Percentiles rank a stretch among this genome's conserved stretches.
These are phyloP conservation scores for Palythoa caribaeorum DNA, from an alignment of 92 coral and sea anemone genomes.

Conservation along the genomic window DNA sequence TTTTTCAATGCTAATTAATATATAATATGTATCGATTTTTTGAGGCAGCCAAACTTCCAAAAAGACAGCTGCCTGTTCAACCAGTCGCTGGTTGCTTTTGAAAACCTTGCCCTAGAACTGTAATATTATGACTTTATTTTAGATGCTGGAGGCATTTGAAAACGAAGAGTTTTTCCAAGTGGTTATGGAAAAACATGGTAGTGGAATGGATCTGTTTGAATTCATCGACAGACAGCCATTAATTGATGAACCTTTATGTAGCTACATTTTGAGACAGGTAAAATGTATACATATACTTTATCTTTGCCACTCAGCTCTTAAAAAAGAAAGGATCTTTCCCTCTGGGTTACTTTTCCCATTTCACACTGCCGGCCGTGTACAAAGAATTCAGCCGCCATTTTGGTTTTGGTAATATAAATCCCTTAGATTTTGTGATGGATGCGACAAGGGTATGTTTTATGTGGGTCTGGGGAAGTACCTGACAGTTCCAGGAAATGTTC, in stretches of 20 bases:
- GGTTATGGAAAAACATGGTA: constrained; percentile 98
- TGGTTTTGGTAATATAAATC: background rate
- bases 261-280: constrained; percentile 96
- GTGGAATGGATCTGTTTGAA: constrained; percentile 98
- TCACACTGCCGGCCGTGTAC: too few species aligned
- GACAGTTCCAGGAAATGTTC: too few species aligned
- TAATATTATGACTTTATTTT: background rate
- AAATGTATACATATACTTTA: background rate
- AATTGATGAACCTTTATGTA: constrained; percentile 88
- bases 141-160: constrained; percentile 97
- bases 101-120: too few species aligned
- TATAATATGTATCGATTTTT: too few species aligned
- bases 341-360: background rate
- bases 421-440: too few species aligned
- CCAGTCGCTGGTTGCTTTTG: too few species aligned
- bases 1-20: too few species aligned
- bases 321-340: background rate
- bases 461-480: too few species aligned
- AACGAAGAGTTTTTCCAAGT: constrained; percentile 95
- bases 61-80: too few species aligned
- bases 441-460: too few species aligned
- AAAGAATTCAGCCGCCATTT: too few species aligned
- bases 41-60: too few species aligned
- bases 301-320: background rate
- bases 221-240: constrained; percentile 96